Conservation (phyloP, 2,888 invertebrate genomes). For the Zaprionus obscuricornis region DNA sequence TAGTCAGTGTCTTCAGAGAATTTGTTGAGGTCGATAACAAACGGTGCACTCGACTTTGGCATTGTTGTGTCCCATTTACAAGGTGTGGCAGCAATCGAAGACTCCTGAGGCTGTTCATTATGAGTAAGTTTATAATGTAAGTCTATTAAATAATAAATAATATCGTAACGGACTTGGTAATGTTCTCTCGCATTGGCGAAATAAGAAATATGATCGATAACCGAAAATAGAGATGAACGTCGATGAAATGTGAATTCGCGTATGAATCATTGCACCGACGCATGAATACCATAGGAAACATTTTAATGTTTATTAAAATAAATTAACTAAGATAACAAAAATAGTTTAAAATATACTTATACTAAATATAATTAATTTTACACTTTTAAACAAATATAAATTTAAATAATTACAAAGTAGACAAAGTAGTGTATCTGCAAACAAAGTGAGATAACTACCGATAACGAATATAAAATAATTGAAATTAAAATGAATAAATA, state of each 20-base stretch:
- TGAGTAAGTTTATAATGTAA: background rate
- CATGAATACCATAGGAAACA: slow-evolving; percentile 2
- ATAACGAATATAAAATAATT: no score
- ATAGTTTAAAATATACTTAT: no score
- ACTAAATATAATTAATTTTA: no score
- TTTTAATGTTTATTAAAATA: background rate
- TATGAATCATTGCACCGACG: background rate
- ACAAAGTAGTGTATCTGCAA: no score
- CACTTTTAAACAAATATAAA: no score
- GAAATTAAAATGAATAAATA: no score
- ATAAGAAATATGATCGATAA: slow-evolving; percentile 29
- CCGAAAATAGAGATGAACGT: background rate
- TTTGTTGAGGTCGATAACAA: slow-evolving; percentile 31
- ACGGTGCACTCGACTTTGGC: slow-evolving; percentile 9
- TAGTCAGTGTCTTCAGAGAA: slow-evolving; percentile 44
- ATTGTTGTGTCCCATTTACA: slow-evolving; percentile 9
- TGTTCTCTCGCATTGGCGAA: slow-evolving; percentile 20
- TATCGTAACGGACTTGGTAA: background rate
- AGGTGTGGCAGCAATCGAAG: slow-evolving; percentile 31
- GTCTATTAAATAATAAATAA: slow-evolving; percentile 24
- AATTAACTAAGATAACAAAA: no score
- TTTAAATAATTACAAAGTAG: no score
- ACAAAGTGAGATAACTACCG: no score
- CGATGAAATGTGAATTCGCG: background rate
- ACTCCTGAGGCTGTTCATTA: slow-evolving; percentile 39